Evolutionary conservation across 1,140 invertebrate genomes (phyloP).

Genomic region (Papilio xuthus): DNA sequence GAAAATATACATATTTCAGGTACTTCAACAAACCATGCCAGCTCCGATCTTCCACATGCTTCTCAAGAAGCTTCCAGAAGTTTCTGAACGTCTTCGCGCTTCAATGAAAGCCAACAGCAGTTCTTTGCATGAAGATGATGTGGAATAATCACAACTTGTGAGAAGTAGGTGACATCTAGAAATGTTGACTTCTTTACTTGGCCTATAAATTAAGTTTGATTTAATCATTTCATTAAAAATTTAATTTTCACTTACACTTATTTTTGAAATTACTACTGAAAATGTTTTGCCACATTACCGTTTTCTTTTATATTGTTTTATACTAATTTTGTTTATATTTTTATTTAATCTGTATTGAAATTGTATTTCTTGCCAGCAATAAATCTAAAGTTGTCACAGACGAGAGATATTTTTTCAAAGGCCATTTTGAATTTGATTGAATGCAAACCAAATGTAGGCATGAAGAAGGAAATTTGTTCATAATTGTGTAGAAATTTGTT

Average conservation of each 20-base stretch:
- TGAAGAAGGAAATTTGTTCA: constrained; percentile 11
- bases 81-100: constrained; percentile 72
- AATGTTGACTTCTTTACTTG: constrained; percentile 22
- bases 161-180: constrained; percentile 6
- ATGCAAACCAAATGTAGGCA: constrained; percentile 9
- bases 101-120: constrained; percentile 66
- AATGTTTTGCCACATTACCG: background rate
- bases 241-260: background rate
- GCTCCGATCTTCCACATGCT: constrained; percentile 95
- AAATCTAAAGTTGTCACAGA: constrained; percentile 11
- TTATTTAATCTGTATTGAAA: background rate
- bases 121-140: constrained; percentile 69
- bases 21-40: constrained; percentile 96
- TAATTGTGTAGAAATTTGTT: background rate
- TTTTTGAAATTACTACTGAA: background rate
- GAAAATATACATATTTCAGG: constrained; percentile 61
- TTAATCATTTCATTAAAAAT: background rate
- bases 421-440: background rate
- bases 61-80: constrained; percentile 90
- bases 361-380: background rate
- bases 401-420: background rate
- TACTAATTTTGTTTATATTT: background rate
- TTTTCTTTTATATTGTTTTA: constrained; percentile 6
- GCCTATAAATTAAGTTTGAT: constrained; percentile 31
- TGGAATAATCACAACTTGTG: constrained; percentile 58